Conservation (phyloP, 2,113 vertebrate species). For the Heptranchias perlo region DNA sequence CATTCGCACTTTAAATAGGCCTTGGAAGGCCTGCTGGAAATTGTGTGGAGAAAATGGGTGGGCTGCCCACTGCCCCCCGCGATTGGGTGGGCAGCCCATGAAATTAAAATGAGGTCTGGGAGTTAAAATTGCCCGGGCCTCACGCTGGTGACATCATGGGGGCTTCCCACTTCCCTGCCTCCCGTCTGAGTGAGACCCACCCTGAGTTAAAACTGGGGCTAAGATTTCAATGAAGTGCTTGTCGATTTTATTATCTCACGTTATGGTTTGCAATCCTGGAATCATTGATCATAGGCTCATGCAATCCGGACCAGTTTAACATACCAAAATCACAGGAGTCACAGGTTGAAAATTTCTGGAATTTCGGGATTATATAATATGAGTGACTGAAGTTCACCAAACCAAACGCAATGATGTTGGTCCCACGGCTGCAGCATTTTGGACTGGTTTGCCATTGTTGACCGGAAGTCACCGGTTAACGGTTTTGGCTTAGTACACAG, state of each 20-base stretch:
- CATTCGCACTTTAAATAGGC: too few relatives aligned
- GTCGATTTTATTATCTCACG: neutral
- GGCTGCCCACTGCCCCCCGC: too few relatives aligned
- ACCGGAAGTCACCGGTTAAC: too few relatives aligned
- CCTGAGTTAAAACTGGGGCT: neutral
- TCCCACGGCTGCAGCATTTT: neutral
- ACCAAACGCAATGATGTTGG: neutral
- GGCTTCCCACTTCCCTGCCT: too few relatives aligned
- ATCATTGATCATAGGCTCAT: neutral
- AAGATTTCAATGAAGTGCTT: neutral
- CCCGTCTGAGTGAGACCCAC: neutral
- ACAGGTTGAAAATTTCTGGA: neutral
- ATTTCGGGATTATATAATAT: neutral
- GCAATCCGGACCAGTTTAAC: neutral
- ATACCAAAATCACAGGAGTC: neutral
- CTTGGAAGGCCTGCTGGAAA: too few relatives aligned
- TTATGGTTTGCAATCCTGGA: neutral
- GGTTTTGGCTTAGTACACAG: too few relatives aligned
- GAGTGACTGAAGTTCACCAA: neutral
- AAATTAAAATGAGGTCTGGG: too few relatives aligned
- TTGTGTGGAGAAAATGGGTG: too few relatives aligned
- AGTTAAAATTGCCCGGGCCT: too few relatives aligned
- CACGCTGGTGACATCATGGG: too few relatives aligned
- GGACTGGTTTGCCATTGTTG: neutral
- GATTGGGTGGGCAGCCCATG: too few relatives aligned